A percentile compares a stretch with the other conserved stretches of the same genome.
Conservation (phyloP, 2,113 vertebrate species). For the Desmodus rotundus region DNA sequence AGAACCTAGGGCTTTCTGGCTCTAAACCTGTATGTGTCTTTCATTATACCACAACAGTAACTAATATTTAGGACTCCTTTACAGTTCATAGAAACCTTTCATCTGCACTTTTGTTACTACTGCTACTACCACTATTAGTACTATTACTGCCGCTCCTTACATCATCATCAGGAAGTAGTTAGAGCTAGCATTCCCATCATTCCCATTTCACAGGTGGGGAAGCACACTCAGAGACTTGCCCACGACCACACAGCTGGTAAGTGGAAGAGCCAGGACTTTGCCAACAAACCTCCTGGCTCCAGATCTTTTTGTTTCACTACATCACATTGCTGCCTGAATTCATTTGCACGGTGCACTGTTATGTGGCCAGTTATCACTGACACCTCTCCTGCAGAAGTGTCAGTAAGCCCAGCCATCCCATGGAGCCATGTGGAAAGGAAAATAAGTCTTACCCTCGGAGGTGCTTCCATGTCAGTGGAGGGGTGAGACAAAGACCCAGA, state of each 20-base stretch:
- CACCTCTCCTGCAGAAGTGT: conserved; percentile 1
- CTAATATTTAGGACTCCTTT: background rate
- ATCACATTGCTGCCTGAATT: background rate
- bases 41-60: background rate
- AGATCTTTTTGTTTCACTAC: background rate
- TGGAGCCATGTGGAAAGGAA: background rate
- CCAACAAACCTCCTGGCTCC: background rate
- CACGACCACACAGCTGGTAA: conserved; percentile 28
- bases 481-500: background rate
- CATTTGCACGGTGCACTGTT: conserved; percentile 3
- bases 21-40: background rate
- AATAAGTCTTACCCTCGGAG: background rate
- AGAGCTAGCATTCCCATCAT: background rate
- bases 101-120: background rate
- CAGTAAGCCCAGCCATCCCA: background rate
- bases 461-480: background rate
- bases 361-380: background rate
- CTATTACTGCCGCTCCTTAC: background rate
- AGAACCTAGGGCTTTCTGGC: background rate
- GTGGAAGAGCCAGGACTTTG: background rate
- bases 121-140: background rate
- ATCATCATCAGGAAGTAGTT: background rate
- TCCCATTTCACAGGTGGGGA: conserved; percentile 11
- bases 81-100: background rate
- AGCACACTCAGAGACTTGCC: conserved; percentile 31